Conservation (phyloP, 1,140 invertebrate genomes). For the Chymomyza costata region DNA sequence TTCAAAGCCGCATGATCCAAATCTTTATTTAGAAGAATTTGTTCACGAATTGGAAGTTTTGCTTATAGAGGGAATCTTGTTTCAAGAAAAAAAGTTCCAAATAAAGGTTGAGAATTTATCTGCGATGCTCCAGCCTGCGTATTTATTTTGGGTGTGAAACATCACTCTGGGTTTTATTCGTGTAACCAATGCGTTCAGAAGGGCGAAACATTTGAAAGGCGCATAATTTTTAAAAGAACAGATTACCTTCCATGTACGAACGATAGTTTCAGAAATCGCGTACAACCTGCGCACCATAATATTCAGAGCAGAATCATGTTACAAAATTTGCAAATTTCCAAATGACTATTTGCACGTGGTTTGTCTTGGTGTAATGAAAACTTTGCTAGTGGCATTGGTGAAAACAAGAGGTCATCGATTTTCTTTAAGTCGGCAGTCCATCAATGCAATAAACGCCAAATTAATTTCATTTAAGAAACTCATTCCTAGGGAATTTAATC, state of each 20-base stretch:
- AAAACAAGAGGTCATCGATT: not conserved
- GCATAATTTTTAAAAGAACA: not conserved
- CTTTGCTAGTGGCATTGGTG: not conserved
- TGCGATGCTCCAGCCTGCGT: not conserved
- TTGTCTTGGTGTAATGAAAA: constrained; percentile 1
- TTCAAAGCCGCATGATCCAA: too few species aligned
- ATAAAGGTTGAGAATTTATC: not conserved
- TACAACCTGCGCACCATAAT: not conserved
- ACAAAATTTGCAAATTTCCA: not conserved
- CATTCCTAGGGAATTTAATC: not conserved
- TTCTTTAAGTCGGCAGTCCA: not conserved
- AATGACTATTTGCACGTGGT: not conserved
- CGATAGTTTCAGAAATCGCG: not conserved
- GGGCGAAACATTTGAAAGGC: too few species aligned
- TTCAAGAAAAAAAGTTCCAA: not conserved
- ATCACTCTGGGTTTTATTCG: too few species aligned
- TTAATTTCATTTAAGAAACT: not conserved
- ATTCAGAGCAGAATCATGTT: not conserved
- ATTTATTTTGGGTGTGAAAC: not conserved
- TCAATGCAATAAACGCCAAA: not conserved
- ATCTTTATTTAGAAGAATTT: not conserved
- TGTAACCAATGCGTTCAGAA: too few species aligned
- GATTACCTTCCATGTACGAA: not conserved
- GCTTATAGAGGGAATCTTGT: not conserved
- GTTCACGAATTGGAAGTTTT: not conserved